phyloP scores from a whole-genome alignment of 2,888 invertebrate genomes.

The Coleophora flavipennella region DNA sequence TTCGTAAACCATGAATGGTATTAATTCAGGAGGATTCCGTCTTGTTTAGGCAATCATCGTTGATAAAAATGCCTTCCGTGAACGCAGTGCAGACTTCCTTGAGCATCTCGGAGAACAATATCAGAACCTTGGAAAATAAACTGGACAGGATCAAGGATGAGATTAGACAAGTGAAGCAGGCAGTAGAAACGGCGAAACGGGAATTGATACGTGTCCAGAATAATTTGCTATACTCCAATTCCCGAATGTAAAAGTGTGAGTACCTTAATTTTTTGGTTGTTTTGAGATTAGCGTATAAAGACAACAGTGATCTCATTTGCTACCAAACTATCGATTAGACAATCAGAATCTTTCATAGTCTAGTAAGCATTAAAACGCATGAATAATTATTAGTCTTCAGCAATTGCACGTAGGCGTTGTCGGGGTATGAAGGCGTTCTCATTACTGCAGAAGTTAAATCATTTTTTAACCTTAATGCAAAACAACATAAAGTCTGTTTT shows the following conservation, averaged over 20 bases:
- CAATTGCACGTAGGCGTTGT: background rate
- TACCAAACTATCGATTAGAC: too few species aligned
- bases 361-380: background rate
- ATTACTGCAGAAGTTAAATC: background rate
- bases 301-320: background rate
- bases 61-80: too few species aligned
- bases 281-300: background rate
- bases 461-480: background rate
- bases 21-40: too few species aligned
- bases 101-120: too few species aligned
- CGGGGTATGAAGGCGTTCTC: background rate
- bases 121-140: too few species aligned
- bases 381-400: background rate
- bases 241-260: too few species aligned
- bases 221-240: background rate
- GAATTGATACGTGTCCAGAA: background rate
- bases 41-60: too few species aligned
- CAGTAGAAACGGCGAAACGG: background rate
- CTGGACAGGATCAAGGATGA: background rate
- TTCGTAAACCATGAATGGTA: background rate
- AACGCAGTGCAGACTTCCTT: too few species aligned
- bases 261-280: too few species aligned
- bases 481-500: background rate
- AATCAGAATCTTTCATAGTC: too few species aligned
- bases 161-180: background rate